phyloP scores from a whole-genome alignment of 2,113 vertebrate species.

The Corynorhinus townsendii region DNA sequence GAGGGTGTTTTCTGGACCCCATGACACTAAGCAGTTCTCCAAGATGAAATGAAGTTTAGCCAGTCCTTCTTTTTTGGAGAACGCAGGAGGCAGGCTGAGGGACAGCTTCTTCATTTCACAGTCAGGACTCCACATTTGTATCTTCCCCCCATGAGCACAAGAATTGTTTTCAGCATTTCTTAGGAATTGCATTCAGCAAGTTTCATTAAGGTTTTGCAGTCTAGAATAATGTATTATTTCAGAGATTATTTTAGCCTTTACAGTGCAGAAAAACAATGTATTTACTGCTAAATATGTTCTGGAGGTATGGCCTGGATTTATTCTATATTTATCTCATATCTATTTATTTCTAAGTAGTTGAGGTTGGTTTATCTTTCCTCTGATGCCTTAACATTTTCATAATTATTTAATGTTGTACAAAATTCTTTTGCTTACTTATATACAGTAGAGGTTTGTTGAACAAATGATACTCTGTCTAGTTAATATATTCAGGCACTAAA shows the following conservation, averaged over 20 bases:
- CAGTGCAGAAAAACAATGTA: neutral
- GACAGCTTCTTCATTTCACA: neutral
- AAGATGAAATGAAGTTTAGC: neutral
- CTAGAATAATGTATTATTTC: neutral
- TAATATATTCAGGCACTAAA: neutral
- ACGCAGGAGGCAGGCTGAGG: neutral
- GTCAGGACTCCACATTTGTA: no score
- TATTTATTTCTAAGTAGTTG: neutral
- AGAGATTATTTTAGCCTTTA: neutral
- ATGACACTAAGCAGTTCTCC: neutral
- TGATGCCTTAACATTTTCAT: neutral
- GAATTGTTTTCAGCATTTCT: neutral
- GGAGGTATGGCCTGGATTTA: neutral
- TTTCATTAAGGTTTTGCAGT: neutral
- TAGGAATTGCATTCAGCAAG: neutral
- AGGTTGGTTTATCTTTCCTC: neutral
- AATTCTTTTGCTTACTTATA: neutral
- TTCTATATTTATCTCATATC: neutral
- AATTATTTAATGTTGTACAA: neutral
- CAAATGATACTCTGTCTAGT: neutral
- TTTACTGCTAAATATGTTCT: neutral
- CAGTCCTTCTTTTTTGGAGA: neutral
- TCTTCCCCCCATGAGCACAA: neutral
- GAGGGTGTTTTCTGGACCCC: neutral
- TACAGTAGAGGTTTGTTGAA: neutral